Evolutionary conservation across 2,113 vertebrate species (phyloP), one percentile per base, ranked within the genome.

Genomic region (Trichomycterus rosablanca): DNA sequence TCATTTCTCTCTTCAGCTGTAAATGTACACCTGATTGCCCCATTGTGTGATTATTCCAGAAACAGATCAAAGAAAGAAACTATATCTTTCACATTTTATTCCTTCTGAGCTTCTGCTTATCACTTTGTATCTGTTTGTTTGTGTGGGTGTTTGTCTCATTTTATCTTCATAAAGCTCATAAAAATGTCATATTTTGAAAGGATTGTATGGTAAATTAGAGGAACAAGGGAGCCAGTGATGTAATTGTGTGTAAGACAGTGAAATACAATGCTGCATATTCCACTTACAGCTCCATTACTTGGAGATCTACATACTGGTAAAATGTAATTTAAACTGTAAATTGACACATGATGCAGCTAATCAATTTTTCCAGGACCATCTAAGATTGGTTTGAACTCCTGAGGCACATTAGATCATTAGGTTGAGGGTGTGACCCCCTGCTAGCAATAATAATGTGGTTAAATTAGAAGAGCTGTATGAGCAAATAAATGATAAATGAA

Each of bases 61-160:
- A n/a, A n/a, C n/a, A n/a, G n/a, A n/a, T n/a, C n/a, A n/a, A n/a
- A n/a, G n/a, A n/a, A n/a, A n/a, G n/a, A n/a, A n/a, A n/a, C n/a
- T n/a, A n/a, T n/a, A n/a, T n/a, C n/a, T n/a, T n/a, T n/a, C n/a
- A n/a, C n/a, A n/a, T n/a, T n/a, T n/a, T n/a, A n/a, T n/a, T n/a
- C n/a, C n/a, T n/a, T n/a, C n/a, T n/a, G n/a, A n/a, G n/a, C n/a
- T n/a, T n/a, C n/a, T n/a, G n/a, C n/a, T n/a, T n/a, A n/a, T n/a
- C 22, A 28, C 18, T 40, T n/a, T n/a, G 43, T n/a, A n/a, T n/a
- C n/a, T n/a, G n/a, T n/a, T n/a, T n/a, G n/a, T n/a, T n/a, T n/a
- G n/a, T n/a, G n/a, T 24, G 52, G 22, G 28, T 19, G 42, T 28
- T 42, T 37, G 65, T 52, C 49, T 62, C 34, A 46, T 49, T 70